These are phyloP conservation scores for Hydrolagus affinis DNA, from an alignment of 2,113 vertebrate species.

Conservation along the genomic window DNA sequence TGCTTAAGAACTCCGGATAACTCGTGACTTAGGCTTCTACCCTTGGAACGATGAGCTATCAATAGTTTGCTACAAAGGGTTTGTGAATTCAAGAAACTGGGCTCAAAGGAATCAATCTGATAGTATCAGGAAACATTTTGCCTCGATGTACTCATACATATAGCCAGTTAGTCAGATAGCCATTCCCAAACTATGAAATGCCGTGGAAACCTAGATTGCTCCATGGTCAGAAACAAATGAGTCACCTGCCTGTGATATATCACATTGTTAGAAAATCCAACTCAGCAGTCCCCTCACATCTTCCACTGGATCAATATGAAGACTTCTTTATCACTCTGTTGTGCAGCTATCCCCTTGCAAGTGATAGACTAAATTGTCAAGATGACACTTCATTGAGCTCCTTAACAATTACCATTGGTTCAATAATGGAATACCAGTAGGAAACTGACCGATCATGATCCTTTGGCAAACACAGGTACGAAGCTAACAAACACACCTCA, in stretches of 20 bases:
- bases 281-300: background rate
- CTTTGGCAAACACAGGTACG: background rate
- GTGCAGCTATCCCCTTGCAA: too few relatives aligned
- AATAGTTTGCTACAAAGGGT: too few relatives aligned
- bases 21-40: too few relatives aligned
- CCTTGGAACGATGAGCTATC: too few relatives aligned
- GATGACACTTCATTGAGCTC: background rate
- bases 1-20: too few relatives aligned
- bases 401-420: background rate
- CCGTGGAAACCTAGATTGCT: background rate
- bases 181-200: background rate
- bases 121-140: too few relatives aligned
- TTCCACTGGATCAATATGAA: background rate
- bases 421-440: background rate
- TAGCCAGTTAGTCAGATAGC: background rate
- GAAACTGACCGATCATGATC: background rate
- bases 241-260: background rate
- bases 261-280: background rate
- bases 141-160: background rate
- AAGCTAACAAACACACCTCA: background rate
- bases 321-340: background rate
- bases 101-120: too few relatives aligned
- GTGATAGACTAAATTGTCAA: background rate
- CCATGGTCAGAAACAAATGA: background rate
- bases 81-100: too few relatives aligned